A percentile compares a stretch with the other conserved stretches of the same genome.
phyloP scores from a whole-genome alignment of 2,113 vertebrate species.

The Taurulus bubalis region DNA sequence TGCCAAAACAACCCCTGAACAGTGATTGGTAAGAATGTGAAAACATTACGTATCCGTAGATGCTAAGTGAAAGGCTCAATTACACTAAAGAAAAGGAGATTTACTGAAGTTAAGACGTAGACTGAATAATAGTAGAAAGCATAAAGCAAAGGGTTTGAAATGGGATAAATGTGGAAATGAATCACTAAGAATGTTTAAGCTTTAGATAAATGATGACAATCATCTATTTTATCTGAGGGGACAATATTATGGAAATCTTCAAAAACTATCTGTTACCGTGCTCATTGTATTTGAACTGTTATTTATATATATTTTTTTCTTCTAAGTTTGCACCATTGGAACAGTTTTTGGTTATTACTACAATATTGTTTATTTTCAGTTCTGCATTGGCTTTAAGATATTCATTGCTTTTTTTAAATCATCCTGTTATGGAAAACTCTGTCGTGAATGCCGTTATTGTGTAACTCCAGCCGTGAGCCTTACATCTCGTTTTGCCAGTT shows the following conservation, averaged over 20 bases:
- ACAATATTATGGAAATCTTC: conserved; percentile 40
- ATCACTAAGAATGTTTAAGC: conserved; percentile 52
- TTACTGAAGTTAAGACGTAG: conserved; percentile 17
- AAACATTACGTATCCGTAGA: conserved; percentile 55
- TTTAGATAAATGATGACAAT: conserved; percentile 69
- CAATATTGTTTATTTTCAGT: conserved; percentile 19
- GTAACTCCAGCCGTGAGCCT: conserved; percentile 39
- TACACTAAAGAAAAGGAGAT: conserved; percentile 65
- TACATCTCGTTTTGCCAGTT: conserved; percentile 44
- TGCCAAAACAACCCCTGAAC: conserved; percentile 65
- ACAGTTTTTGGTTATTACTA: conserved; percentile 12
- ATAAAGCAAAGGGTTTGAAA: conserved; percentile 14
- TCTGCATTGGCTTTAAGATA: conserved; percentile 14
- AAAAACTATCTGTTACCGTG: conserved; percentile 43
- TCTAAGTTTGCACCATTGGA: conserved; percentile 42
- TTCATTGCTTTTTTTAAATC: conserved; percentile 22
- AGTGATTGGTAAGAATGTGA: conserved; percentile 49
- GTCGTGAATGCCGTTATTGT: conserved; percentile 38
- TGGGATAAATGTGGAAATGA: conserved; percentile 38
- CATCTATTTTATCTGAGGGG: conserved; percentile 53
- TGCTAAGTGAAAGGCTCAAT: conserved; percentile 31
- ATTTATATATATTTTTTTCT: conserved; percentile 67
- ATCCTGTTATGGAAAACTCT: conserved; percentile 11
- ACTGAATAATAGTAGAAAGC: conserved; percentile 30
- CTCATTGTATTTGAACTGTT: conserved; percentile 67